Evolutionary conservation across 2,797 vertebrate genomes (phyloP), one percentile per base, ranked within the genome.

Genomic region (Psittacula derbiana): DNA sequence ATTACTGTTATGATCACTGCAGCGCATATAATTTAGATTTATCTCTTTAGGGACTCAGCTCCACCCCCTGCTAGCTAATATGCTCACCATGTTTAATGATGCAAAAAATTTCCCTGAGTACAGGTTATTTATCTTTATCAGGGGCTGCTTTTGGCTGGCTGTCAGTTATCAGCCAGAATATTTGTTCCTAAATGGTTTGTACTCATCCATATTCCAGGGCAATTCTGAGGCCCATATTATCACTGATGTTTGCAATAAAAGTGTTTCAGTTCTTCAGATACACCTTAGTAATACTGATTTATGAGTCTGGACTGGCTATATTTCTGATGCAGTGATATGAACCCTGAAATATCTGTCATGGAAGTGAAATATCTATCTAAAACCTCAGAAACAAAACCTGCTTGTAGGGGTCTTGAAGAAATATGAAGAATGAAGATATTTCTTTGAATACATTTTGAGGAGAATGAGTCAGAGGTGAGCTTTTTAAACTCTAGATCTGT

Each of bases 61-160:
- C 98, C 97, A 98, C 98, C 98, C 98, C 97, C 97, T 98, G 97
- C 98, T 98, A 98, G 98, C 98, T 98, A 98, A 99, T 98, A 98
- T 98, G 98, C 98, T 98, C 98, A 97, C 98, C 98, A 98, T 98
- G 98, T 99, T 99, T 99, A 99, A 99, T 99, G 98, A 98, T 98
- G 99, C 98, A 98, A 98, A 98, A 99, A 98, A 99, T 99, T 97
- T 98, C 98, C 97, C 97, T 98, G 98, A 98, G 98, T 99, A 98
- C 97, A 98, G 98, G 98, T 98, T 98, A 98, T 99, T 99, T 98
- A 98, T 99, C 98, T 98, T 98, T 98, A 99, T 99, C 98, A 98
- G 95, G 72, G 94, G 93, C 94, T 98, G 98, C 95, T 47, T 98
- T 98, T 97, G 97, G 97, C 97, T 97, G 95, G 92, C 97, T 98